Base-by-base conservation (phyloP, 2,888 invertebrate genomes). In the Clistopyga incitator region DNA sequence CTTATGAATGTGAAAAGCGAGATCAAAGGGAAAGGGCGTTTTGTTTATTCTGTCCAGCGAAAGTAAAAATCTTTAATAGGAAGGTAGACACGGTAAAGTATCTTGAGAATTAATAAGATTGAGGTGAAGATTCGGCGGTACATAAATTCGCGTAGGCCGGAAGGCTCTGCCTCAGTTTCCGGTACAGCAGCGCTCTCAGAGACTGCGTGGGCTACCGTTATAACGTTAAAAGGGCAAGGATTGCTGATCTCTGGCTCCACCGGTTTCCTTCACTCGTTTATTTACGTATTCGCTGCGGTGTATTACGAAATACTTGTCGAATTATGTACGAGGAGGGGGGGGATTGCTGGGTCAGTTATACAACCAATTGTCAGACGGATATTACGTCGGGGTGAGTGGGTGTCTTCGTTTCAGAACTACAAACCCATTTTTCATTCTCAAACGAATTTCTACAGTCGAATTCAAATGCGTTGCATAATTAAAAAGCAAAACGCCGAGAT, bases 161-260 rank as follows among this genome's bases (percentile, higher is more conserved):
- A 72, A 61, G 47, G 56, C 20, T 72, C 83, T 77, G 38, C 71
- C 42, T 38, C 45, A 45, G 74, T 65, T 72, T 79, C 71, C 80
- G 61, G 68, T 59, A 65, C 68, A 65, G 38, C 70, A 50, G 56
- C 52, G 54, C 82, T 84, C 82, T 82, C 85, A 79, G 45, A 84
- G 82, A 81, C 71, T 74, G 87, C 82, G 86, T 86, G 86, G 87
- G 86, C 86, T 86, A 81, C 56, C 56, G 75, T 59, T 75, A 75
- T 82, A 82, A 78, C 77, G 74, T 78, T 76, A 75, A 67, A 52
- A 70, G 61, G 75, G 64, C 68, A 47, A 71, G 70, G 42, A 70
- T 72, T 59, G 77, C 77, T 78, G 71, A 87, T 82, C 79, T 78
- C 86, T 75, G 78, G 80, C 74, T 80, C 81, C 85, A 82, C 85